Evolutionary conservation across 2,888 invertebrate species (phyloP).

Genomic region (Sarcophaga rosellei): DNA sequence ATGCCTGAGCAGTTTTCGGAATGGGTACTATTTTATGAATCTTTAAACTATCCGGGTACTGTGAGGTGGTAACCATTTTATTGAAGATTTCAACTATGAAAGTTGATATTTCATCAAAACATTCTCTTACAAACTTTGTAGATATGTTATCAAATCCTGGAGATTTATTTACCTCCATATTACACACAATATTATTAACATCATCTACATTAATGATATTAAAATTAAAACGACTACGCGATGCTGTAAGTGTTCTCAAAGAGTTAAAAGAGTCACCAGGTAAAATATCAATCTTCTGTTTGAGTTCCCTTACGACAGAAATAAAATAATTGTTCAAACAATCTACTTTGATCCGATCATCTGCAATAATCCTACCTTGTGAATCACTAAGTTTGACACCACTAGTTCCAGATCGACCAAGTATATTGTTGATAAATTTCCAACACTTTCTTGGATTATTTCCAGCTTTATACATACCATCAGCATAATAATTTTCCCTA

Average conservation of each 20-base stretch:
- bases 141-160: constrained; percentile 1
- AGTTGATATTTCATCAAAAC: not conserved
- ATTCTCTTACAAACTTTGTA: not conserved
- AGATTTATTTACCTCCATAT: too few relatives aligned
- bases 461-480: too few relatives aligned
- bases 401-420: too few relatives aligned
- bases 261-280: not conserved
- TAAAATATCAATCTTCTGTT: too few relatives aligned
- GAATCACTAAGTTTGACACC: too few relatives aligned
- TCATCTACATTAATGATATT: constrained; percentile 21
- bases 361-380: not conserved
- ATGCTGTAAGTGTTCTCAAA: constrained; percentile 12
- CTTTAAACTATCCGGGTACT: not conserved
- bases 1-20: too few relatives aligned
- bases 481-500: too few relatives aligned
- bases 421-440: too few relatives aligned
- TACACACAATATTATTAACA: constrained; percentile 3
- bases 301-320: not conserved
- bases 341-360: constrained; percentile 4
- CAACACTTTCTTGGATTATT: too few relatives aligned
- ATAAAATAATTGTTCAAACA: constrained; percentile 14
- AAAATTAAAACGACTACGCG: not conserved
- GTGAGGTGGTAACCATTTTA: constrained; percentile 2
- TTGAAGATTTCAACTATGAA: constrained; percentile 2
- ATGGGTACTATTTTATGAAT: too few relatives aligned